phyloP scores from a whole-genome alignment of 2,797 vertebrate genomes.

The Orestias chungarensis region DNA sequence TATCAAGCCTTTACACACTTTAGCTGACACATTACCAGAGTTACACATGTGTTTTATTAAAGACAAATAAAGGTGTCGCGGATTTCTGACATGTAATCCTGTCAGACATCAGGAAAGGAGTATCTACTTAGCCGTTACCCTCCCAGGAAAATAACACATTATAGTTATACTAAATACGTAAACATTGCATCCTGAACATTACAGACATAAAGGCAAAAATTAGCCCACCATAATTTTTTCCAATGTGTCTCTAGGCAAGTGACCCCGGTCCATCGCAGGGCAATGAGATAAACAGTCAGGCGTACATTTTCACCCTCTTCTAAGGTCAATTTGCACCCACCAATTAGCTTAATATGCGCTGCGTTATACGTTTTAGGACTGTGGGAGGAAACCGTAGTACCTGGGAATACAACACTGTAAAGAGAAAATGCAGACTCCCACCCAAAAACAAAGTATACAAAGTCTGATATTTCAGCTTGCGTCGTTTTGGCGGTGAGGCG shows the following conservation, averaged over 20 bases:
- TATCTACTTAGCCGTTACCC: not conserved
- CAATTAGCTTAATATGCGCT: not conserved
- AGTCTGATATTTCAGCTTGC: conserved; percentile 7
- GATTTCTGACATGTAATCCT: conserved; percentile 18
- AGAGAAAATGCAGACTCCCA: not conserved
- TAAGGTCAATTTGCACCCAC: not conserved
- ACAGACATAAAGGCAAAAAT: not conserved
- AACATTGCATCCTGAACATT: not conserved
- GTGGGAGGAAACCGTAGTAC: not conserved
- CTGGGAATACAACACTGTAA: not conserved
- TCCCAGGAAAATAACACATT: conserved; percentile 9
- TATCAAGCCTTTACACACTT: conserved; percentile 41
- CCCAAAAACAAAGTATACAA: not conserved
- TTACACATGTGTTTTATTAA: conserved; percentile 11
- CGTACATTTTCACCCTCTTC: not conserved
- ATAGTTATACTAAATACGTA: conserved; percentile 5
- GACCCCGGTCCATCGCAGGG: not conserved
- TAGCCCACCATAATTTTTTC: not conserved
- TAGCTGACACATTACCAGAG: conserved; percentile 12
- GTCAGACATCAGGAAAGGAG: conserved; percentile 12
- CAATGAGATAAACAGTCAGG: conserved; percentile 9
- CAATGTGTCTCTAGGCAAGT: conserved; percentile 1
- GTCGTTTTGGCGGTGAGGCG: conserved; percentile 7
- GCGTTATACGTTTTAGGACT: conserved; percentile 1
- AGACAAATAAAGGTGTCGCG: conserved; percentile 4